These are phyloP conservation scores for Sylvietta virens DNA, from an alignment of 2,113 vertebrate genomes.

Conservation along the genomic window DNA sequence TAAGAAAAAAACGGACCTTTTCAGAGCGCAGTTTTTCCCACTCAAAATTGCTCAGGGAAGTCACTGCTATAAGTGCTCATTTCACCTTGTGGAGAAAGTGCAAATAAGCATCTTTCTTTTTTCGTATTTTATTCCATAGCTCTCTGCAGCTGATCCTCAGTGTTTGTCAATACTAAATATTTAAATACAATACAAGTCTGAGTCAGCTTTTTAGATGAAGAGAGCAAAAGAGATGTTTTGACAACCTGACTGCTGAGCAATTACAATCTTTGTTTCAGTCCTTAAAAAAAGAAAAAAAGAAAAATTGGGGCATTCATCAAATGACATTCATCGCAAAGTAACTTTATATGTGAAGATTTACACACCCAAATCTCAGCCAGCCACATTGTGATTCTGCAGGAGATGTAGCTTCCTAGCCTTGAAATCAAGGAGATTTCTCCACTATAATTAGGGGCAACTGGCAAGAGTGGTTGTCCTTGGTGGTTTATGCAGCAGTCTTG, in stretches of 20 bases:
- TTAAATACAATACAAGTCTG: neutral
- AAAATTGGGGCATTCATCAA: neutral
- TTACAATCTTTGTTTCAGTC: neutral
- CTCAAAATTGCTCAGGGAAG: neutral
- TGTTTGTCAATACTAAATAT: neutral
- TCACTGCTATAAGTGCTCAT: neutral
- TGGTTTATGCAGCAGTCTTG: neutral
- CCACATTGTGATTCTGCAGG: neutral
- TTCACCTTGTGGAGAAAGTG: neutral
- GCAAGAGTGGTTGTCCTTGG: neutral
- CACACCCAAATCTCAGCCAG: neutral
- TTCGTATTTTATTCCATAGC: neutral
- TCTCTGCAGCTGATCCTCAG: neutral
- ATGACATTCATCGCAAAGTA: neutral
- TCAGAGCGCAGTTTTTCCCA: neutral
- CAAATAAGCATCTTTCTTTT: neutral
- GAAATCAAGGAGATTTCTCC: neutral
- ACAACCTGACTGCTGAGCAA: neutral
- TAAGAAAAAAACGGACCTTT: neutral
- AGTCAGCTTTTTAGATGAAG: neutral
- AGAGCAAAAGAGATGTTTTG: neutral
- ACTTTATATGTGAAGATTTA: neutral
- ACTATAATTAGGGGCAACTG: neutral
- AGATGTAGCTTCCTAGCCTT: neutral
- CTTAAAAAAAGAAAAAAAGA: neutral